Evolutionary conservation across 2,113 vertebrate species (phyloP), one percentile per base, ranked within the genome.

Genomic region (Rhinopithecus roxellana): DNA sequence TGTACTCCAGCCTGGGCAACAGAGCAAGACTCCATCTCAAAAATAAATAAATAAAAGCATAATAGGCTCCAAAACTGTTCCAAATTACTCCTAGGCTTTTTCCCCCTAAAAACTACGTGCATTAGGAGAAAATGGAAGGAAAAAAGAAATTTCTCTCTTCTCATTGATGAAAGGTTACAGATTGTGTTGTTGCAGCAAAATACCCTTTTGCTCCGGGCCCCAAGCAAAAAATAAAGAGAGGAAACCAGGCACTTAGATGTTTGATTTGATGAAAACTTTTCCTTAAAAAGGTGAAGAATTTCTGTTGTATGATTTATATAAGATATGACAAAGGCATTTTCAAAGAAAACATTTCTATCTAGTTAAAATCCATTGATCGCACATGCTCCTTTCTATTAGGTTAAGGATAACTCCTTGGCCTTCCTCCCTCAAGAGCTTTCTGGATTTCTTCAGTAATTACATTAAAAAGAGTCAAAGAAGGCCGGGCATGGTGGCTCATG

Each of bases 141-240:
- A 96, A 89, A 81, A 94, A 52, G 64, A 88, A 93, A 81, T 95
- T 90, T 97, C 64, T 96, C 88, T 92, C 75, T 94, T 84, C 78
- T 92, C 79, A 91, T 6, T 97, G 84, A 78, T 69, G 59, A 5
- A 10, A 95, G 77, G 69, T 89, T 92, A 94, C 10, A 94, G 30
- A 78, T 35, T 95, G 22, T 93, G 38, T 69, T 97, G 69, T 8
- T 95, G 81, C 55, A 94, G 81, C 55, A 94, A 97, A 92, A 92
- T 17, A 79, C 50, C 45, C 59, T 93, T 95, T 92, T 94, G 77
- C 81, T 96, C 70, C 38, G 83, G 70, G 72, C 59, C 45, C 75
- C 87, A 93, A 88, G 50, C 43, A 91, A 94, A 91, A 90, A 95
- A 74, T 82, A 90, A 96, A 89, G 48, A 57, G 67, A 89, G 55